Evolutionary conservation across 2,888 invertebrate species (phyloP).

Genomic region (Leptogaster cylindrica): DNA sequence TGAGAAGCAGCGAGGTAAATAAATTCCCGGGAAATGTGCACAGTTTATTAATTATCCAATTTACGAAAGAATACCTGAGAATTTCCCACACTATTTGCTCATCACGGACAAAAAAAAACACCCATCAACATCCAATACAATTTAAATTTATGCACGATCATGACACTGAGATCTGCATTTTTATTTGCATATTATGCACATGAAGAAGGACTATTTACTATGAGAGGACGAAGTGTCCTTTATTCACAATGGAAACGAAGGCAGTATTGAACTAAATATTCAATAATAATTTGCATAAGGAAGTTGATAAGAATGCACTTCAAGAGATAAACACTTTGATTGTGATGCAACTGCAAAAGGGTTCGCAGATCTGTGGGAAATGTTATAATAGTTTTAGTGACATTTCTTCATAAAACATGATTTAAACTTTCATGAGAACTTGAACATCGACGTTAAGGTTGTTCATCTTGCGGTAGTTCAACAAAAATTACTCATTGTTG

Average conservation of each 20-base stretch:
- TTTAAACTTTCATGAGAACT: background rate
- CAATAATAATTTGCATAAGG: constrained; percentile 14
- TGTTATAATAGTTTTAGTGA: background rate
- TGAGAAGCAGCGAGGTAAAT: background rate
- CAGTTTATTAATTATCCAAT: background rate
- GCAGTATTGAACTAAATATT: background rate
- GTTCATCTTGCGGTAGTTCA: too few relatives aligned
- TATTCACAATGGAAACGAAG: too few relatives aligned
- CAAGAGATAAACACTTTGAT: constrained; percentile 8
- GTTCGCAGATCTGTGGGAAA: constrained; percentile 4
- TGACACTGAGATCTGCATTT: background rate
- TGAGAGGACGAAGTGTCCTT: background rate
- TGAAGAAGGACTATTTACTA: background rate
- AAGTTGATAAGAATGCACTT: constrained; percentile 24
- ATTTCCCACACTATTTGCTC: constrained; percentile 17
- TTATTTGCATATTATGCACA: constrained; percentile 24
- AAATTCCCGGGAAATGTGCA: background rate
- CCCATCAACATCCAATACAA: background rate
- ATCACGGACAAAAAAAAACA: background rate
- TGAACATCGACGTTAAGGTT: too few relatives aligned
- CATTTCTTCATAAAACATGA: too few relatives aligned
- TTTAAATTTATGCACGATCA: constrained; percentile 31
- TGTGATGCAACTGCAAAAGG: background rate
- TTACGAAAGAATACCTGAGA: background rate
- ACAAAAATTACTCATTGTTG: too few relatives aligned